These are phyloP conservation scores for Rana temporaria DNA, from an alignment of 2,113 vertebrate genomes.

Conservation along the genomic window DNA sequence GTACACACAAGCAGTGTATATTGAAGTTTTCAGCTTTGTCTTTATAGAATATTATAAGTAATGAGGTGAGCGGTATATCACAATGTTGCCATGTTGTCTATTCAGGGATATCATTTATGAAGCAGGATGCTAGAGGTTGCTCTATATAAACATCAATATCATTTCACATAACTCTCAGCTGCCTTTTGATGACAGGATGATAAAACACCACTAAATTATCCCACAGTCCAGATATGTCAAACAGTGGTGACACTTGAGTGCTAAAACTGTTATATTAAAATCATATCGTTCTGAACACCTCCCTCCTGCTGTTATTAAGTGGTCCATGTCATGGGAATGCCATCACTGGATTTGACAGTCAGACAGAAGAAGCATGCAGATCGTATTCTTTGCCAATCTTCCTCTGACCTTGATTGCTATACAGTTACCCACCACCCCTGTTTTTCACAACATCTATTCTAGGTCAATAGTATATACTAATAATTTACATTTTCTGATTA, in stretches of 20 bases:
- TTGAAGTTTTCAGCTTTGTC: not conserved
- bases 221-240: constrained; percentile 46
- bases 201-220: constrained; percentile 53
- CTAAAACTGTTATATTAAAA: constrained; percentile 57
- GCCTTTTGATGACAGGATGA: constrained; percentile 48
- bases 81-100: constrained; percentile 12
- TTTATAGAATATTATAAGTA: not conserved
- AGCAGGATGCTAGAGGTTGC: not conserved
- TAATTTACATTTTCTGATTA: constrained; percentile 22
- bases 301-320: constrained; percentile 53
- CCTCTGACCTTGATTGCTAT: constrained; percentile 10
- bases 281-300: constrained; percentile 35
- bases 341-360: constrained; percentile 40
- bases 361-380: constrained; percentile 34
- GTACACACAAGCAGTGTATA: too few species aligned
- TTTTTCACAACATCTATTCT: not conserved
- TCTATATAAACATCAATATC: constrained; percentile 48
- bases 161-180: constrained; percentile 35
- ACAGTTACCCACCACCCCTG: too few species aligned
- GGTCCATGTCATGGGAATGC: constrained; percentile 23
- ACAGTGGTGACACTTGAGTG: constrained; percentile 46
- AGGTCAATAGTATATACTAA: constrained; percentile 20
- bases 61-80: not conserved
- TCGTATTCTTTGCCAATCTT: constrained; percentile 2
- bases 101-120: constrained; percentile 17